Evolutionary conservation across 2,113 vertebrate species (phyloP).

Genomic region (Ceuthmochares aereus): DNA sequence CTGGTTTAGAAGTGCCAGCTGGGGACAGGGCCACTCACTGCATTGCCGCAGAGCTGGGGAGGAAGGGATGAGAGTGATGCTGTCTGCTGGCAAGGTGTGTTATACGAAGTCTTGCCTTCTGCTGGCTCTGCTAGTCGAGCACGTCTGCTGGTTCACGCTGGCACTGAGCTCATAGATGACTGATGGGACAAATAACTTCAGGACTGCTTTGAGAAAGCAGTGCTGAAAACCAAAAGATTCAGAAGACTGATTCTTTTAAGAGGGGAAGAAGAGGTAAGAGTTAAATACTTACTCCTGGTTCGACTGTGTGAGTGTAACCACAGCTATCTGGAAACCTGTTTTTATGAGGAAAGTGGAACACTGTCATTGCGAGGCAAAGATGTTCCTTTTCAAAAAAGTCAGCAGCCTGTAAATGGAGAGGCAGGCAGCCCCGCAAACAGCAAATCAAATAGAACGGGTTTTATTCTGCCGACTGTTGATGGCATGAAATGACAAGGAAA

Average conservation of each 20-base stretch:
- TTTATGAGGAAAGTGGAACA: neutral
- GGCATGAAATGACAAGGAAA: slow-evolving; percentile 11
- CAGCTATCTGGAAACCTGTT: neutral
- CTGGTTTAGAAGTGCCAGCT: neutral
- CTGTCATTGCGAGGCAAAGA: neutral
- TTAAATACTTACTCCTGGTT: neutral
- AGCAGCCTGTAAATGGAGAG: neutral
- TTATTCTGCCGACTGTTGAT: neutral
- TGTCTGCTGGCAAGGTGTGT: accelerated
- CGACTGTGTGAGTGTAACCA: neutral
- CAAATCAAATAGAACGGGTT: neutral
- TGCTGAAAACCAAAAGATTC: neutral
- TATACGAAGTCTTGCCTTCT: neutral
- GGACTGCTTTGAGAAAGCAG: neutral
- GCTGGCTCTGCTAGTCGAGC: accelerated
- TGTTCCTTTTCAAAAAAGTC: neutral
- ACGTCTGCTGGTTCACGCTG: neutral
- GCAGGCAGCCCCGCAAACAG: neutral
- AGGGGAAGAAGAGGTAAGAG: neutral
- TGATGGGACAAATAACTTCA: neutral
- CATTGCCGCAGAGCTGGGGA: neutral
- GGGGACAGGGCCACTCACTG: neutral
- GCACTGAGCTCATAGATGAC: neutral
- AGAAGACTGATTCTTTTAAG: neutral
- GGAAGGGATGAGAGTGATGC: accelerated